Evolutionary conservation across 2,888 invertebrate species (phyloP), one percentile per base, ranked within the genome.

Genomic region (Campaea margaritaria): DNA sequence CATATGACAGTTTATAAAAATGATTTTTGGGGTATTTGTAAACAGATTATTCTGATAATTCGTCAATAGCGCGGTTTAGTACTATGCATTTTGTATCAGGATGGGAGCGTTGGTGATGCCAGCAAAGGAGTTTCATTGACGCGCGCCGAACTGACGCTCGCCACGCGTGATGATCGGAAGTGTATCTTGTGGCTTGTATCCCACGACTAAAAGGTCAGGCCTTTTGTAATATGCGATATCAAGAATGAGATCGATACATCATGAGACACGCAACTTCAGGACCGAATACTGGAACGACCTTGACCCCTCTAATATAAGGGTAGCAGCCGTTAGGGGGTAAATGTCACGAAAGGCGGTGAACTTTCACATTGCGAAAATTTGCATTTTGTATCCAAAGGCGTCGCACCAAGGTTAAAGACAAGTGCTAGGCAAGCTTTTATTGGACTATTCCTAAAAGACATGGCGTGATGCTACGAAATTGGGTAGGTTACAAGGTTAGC

Each of bases 221-320:
- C 31, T 55, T 58, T 49, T 53, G 36, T 38, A 16, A 52, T 27
- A 28, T 13, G 15, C 46, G 51, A 62, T 63, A 54, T 54, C 28
- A 47, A 65, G 60, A 54, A 54, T 57, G 52, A 36, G 59, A 72
- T 72, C 68, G 62, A 72, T 69, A 65, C 21, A 54, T 65, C 48
- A 63, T 67, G 65, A 64, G 58, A 60, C 70, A 72, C 72, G 72
- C 72, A 67, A 70, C 53, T 62, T 49, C 54, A 65, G 51, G 58
- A 61, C 59, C 58, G 54, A 62, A 64, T 50, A 62, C 56, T 14
- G 39, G 12, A 53, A 27, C 34, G 48, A 58, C 69, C 69, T 65
- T 69, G 69, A 58, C 67, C 58, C 14, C 45, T n/a, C 31, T 10
- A 31, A 31, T 31, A 1, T 41, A n/a, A 44, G 34, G 64, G 52